phyloP scores from a whole-genome alignment of 2,797 vertebrate species.

The Podargus strigoides region DNA sequence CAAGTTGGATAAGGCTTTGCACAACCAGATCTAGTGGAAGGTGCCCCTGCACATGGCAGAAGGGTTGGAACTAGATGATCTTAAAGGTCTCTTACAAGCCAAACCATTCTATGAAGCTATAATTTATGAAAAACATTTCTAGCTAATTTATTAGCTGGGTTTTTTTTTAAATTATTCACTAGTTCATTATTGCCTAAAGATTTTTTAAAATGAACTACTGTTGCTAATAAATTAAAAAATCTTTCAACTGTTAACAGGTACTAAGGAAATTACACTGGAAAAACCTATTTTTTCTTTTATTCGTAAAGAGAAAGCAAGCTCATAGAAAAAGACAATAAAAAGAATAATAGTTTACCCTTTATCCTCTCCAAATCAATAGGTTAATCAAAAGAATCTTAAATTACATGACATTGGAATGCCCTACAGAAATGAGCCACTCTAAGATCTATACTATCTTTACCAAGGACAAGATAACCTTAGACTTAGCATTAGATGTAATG shows the following conservation, averaged over 20 bases:
- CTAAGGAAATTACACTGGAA: background rate
- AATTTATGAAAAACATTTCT: background rate
- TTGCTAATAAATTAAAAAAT: background rate
- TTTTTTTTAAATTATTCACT: background rate
- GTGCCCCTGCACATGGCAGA: too few species aligned
- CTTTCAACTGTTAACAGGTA: background rate
- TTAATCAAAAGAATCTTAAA: conserved; percentile 39
- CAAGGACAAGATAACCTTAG: conserved; percentile 22
- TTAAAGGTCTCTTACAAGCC: too few species aligned
- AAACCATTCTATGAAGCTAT: too few species aligned
- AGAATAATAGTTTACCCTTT: background rate
- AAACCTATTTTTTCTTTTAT: background rate
- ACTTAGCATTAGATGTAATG: background rate
- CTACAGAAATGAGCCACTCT: background rate
- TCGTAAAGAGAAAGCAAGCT: background rate
- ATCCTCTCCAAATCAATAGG: background rate
- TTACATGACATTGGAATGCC: background rate
- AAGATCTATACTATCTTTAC: background rate
- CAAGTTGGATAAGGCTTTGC: too few species aligned
- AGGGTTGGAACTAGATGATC: too few species aligned
- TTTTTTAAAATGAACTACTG: background rate
- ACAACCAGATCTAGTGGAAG: too few species aligned
- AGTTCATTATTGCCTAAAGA: background rate
- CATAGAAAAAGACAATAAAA: background rate
- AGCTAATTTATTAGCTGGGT: background rate